phyloP scores from a whole-genome alignment of 2,888 invertebrate genomes.

The Lymantria monacha region DNA sequence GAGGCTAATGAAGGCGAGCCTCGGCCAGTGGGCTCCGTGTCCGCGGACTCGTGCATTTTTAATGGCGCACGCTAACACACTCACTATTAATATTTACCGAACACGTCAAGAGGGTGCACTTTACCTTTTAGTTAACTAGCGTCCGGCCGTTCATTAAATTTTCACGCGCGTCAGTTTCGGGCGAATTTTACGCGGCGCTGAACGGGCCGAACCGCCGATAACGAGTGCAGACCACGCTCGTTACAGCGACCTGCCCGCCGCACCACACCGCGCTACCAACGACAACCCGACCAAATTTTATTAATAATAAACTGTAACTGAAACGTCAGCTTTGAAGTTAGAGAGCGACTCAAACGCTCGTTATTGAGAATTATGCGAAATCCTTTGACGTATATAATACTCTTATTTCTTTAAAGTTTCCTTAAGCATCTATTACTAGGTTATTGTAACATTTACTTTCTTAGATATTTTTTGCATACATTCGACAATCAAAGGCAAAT shows the following conservation, averaged over 20 bases:
- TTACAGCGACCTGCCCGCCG: conserved; percentile 47
- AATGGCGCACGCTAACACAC: conserved; percentile 78
- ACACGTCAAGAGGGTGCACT: conserved; percentile 83
- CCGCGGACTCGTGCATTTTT: conserved; percentile 80
- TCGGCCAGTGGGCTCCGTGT: conserved; percentile 51
- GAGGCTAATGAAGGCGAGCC: conserved; percentile 65
- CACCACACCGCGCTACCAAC: conserved; percentile 29
- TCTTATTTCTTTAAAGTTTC: conserved; percentile 51
- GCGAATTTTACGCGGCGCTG: conserved; percentile 81
- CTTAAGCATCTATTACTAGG: conserved; percentile 39
- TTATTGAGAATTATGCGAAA: conserved; percentile 78
- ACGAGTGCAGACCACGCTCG: conserved; percentile 65
- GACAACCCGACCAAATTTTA: conserved; percentile 75
- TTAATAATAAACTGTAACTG: conserved; percentile 81
- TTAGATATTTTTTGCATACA: too few relatives aligned
- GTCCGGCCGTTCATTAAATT: conserved; percentile 83
- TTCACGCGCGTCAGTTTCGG: conserved; percentile 83
- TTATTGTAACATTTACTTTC: conserved; percentile 34
- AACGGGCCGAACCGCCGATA: conserved; percentile 69
- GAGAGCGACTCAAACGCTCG: conserved; percentile 74
- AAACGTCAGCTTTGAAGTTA: conserved; percentile 77
- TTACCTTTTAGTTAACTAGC: conserved; percentile 83
- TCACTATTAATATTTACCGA: conserved; percentile 82
- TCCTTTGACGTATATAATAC: conserved; percentile 68
- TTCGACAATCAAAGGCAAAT: too few relatives aligned